Base-by-base conservation (phyloP, 2,797 vertebrate species). In the Chaetophractus vellerosus region DNA sequence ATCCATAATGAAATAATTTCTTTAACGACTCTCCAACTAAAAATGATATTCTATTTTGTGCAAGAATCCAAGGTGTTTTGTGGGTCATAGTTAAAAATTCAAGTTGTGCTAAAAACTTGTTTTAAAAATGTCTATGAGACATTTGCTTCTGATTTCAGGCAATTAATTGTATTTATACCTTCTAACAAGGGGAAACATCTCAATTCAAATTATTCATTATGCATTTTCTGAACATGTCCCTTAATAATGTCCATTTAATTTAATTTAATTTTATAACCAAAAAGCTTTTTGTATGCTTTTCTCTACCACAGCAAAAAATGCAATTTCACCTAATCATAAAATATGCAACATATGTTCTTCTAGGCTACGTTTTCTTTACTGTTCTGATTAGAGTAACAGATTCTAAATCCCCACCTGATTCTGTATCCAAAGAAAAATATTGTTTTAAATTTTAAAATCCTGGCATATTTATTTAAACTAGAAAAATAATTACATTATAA, bases 401-500 rank as follows among this genome's bases (percentile, higher is more conserved):
- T 59, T 79, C 21, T 72, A 0, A 89, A 33, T 79, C 10, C 2
- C 1, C 4, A 66, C 4, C 41, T 7, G 12, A 48, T 71, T 88
- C 48, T 74, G 36, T 50, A 74, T 55, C 26, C 55, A 9, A 72
- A 26, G 19, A 74, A 64, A 59, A 16, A 23, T 21, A 48, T 81
- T 85, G 16, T 41, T 85, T 89, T 52, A 83, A 71, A 72, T 52
- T 45, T 31, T 55, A 0, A 78, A 55, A 28, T 64, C 38, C 2
- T 72, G 18, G 38, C 2, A 55, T 48, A 57, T 11, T 12, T 64
- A 48, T 36, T 86, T 80, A 64, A 14, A 72, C 16, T 26, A 63
- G 14, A 50, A 82, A 89, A 89, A 64, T 82, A 61, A 82, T 72
- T 74, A 41, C 16, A 88, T 38, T 84, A 23, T 63, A 64, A 57